Conservation (phyloP, 2,888 invertebrate genomes). For the Brachylomia viminalis region DNA sequence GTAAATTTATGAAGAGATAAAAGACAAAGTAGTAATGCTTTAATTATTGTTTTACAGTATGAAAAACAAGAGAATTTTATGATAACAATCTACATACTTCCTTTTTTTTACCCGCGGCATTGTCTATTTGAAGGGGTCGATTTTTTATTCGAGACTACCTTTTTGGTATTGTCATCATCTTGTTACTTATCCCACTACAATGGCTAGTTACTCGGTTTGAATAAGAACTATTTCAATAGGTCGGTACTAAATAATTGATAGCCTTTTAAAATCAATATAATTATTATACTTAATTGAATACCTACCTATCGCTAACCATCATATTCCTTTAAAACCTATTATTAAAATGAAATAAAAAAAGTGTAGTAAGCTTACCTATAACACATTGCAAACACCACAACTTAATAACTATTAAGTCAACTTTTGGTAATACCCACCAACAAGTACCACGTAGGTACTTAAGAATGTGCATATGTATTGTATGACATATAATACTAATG, state of each 20-base stretch:
- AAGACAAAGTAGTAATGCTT: neutral
- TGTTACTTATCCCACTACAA: constrained; percentile 11
- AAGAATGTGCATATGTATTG: constrained; percentile 9
- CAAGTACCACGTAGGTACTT: constrained; percentile 28
- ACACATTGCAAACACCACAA: neutral
- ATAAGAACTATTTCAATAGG: constrained; percentile 44
- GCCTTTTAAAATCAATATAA: constrained; percentile 33
- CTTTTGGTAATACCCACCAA: constrained; percentile 1
- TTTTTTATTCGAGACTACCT: neutral
- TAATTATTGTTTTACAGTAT: neutral
- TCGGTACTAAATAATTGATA: constrained; percentile 24
- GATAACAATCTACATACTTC: neutral
- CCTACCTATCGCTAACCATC: neutral
- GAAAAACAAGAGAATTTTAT: neutral
- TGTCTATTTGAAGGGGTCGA: constrained; percentile 10
- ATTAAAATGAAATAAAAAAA: neutral
- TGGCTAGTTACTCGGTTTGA: constrained; percentile 21
- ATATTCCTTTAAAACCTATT: constrained; percentile 11
- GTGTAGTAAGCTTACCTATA: neutral
- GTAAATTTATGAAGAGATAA: neutral
- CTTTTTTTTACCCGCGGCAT: neutral
- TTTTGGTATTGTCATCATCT: constrained; percentile 29
- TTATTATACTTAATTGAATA: neutral
- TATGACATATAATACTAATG: constrained; percentile 31
- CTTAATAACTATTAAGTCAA: neutral